phyloP scores from a whole-genome alignment of 2,797 vertebrate genomes.

The Myoxocephalus aenaeus region DNA sequence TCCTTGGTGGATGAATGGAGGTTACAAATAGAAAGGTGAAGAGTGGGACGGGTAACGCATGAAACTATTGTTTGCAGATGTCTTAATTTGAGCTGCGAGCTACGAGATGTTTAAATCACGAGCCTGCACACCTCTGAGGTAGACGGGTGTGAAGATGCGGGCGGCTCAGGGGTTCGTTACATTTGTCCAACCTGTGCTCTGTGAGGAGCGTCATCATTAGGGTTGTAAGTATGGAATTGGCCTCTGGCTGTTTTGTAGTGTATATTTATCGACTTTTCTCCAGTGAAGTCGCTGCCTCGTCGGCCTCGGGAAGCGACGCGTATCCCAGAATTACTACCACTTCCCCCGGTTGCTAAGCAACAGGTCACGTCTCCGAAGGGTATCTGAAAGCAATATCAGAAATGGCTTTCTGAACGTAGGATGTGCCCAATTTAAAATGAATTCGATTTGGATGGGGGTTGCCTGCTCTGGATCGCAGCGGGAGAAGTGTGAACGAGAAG shows the following conservation, averaged over 20 bases:
- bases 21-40: conserved; percentile 17
- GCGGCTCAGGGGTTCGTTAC: conserved; percentile 19
- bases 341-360: conserved; percentile 78
- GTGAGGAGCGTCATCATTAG: conserved; percentile 17
- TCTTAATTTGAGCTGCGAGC: conserved; percentile 22
- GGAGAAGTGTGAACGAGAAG: conserved; percentile 5
- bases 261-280: conserved; percentile 64
- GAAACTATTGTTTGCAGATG: conserved; percentile 6
- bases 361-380: conserved; percentile 69
- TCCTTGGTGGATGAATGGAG: conserved; percentile 17
- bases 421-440: conserved; percentile 68
- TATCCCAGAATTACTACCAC: conserved; percentile 69
- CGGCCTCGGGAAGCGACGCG: conserved; percentile 52
- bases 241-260: conserved; percentile 39
- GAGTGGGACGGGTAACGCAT: conserved; percentile 9
- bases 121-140: conserved; percentile 13
- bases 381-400: conserved; percentile 70
- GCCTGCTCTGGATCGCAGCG: conserved; percentile 44
- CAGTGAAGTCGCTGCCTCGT: conserved; percentile 41
- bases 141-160: conserved; percentile 35
- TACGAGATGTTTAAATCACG: conserved; percentile 26
- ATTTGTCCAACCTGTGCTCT: conserved; percentile 6
- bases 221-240: conserved; percentile 23
- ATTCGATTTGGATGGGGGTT: conserved; percentile 59
- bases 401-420: conserved; percentile 60